Percentiles rank a stretch among this genome's conserved stretches.
Conservation (phyloP, 2,797 vertebrate genomes). For the Pygocentrus nattereri region DNA sequence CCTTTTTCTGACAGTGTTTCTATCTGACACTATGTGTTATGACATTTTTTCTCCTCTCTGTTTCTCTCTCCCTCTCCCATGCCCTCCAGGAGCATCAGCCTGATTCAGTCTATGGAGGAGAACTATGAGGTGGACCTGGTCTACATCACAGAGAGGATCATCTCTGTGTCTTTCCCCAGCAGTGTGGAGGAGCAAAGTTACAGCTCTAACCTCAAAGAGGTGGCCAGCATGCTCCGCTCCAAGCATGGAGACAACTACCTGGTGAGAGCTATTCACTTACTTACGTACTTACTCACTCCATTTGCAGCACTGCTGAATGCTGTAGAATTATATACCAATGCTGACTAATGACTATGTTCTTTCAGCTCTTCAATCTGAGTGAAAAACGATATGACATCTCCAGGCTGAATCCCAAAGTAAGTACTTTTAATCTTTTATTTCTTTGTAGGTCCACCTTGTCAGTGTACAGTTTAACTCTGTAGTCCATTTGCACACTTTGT, state of each 20-base stretch:
- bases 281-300: not conserved
- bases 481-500: not conserved
- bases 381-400: conserved; percentile 91
- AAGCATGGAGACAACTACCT: conserved; percentile 95
- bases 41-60: not conserved
- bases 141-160: conserved; percentile 97
- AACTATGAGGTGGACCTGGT: conserved; percentile 95
- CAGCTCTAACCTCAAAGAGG: conserved; percentile 90
- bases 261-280: conserved; percentile 73
- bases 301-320: not conserved
- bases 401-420: conserved; percentile 93
- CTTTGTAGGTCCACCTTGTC: not conserved
- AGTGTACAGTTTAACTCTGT: not conserved
- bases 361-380: conserved; percentile 95
- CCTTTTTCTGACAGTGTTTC: too few species aligned
- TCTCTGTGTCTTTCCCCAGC: conserved; percentile 92
- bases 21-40: not conserved
- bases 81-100: conserved; percentile 83
- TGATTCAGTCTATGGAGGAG: conserved; percentile 88
- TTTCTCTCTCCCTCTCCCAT: not conserved
- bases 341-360: not conserved
- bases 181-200: conserved; percentile 89
- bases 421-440: not conserved
- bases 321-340: not conserved
- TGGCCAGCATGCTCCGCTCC: conserved; percentile 96